phyloP scores from a whole-genome alignment of 2,797 vertebrate genomes.

The Gouania willdenowi region DNA sequence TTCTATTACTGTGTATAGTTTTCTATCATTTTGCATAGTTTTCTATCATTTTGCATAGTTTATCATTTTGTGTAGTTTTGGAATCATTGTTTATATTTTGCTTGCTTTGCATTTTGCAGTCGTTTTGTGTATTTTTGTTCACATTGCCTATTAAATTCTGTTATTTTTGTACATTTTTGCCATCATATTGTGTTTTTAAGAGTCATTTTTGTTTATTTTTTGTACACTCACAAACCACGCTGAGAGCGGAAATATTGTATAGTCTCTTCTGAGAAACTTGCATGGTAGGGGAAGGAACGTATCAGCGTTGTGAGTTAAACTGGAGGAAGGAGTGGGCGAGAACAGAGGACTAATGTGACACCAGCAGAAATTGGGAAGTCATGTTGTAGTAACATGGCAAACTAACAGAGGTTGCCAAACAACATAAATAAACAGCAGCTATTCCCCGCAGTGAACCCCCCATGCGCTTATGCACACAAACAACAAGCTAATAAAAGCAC shows the following conservation, averaged over 20 bases:
- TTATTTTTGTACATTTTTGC: too few relatives aligned
- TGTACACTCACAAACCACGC: background rate
- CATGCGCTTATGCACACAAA: slow-evolving; percentile 22
- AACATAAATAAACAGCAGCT: background rate
- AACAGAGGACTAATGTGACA: slow-evolving; percentile 33
- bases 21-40: too few relatives aligned
- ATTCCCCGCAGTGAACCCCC: slow-evolving; percentile 16
- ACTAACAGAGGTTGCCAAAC: slow-evolving; percentile 15
- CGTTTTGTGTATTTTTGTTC: too few relatives aligned
- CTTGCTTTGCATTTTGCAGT: too few relatives aligned
- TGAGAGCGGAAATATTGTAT: slow-evolving; percentile 34
- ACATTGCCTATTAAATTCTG: too few relatives aligned
- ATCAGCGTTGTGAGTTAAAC: slow-evolving; percentile 41
- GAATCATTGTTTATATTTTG: too few relatives aligned
- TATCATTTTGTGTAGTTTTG: too few relatives aligned
- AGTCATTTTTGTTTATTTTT: too few relatives aligned
- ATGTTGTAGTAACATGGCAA: slow-evolving; percentile 35
- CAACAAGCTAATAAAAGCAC: slow-evolving; percentile 33
- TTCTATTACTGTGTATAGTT: too few relatives aligned
- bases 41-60: too few relatives aligned
- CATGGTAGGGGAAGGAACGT: slow-evolving; percentile 18
- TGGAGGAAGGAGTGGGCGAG: slow-evolving; percentile 12
- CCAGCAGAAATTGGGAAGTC: slow-evolving; percentile 34
- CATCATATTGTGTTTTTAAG: too few relatives aligned
- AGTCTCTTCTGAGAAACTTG: slow-evolving; percentile 35